Evolutionary conservation across 1,140 invertebrate species (phyloP).

Genomic region (Mycetomoellerius zeteki): DNA sequence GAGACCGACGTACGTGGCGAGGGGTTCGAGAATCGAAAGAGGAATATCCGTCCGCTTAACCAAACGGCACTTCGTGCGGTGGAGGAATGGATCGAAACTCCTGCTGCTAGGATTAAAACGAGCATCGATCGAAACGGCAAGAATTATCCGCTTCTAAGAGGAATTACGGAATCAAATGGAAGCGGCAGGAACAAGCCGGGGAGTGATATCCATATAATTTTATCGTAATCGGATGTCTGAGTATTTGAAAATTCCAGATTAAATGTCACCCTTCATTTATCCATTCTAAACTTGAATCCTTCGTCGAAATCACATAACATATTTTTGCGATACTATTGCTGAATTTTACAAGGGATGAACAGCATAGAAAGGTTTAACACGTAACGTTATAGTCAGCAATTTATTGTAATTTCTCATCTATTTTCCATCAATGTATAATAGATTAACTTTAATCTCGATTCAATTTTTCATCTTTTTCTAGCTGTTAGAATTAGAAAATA

Average conservation of each 20-base stretch:
- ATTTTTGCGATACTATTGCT: background rate
- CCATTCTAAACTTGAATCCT: conserved; percentile 20
- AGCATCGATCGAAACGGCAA: conserved; percentile 59
- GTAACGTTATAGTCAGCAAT: background rate
- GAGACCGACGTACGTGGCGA: conserved; percentile 54
- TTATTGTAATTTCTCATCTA: background rate
- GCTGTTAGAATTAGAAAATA: no score
- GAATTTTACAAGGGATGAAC: background rate
- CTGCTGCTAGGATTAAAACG: conserved; percentile 63
- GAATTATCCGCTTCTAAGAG: conserved; percentile 48
- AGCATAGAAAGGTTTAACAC: background rate
- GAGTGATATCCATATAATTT: conserved; percentile 53
- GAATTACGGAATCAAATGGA: conserved; percentile 63
- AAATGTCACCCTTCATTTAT: conserved; percentile 23
- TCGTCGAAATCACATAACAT: background rate
- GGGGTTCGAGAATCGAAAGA: conserved; percentile 60
- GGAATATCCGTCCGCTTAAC: conserved; percentile 51
- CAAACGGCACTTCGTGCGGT: conserved; percentile 69
- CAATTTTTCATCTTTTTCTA: no score
- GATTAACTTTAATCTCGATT: no score
- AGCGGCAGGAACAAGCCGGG: conserved; percentile 40
- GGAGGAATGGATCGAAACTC: conserved; percentile 69
- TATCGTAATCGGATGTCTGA: conserved; percentile 25
- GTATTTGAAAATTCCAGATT: conserved; percentile 23
- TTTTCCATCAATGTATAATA: no score